Percentiles rank a stretch among this genome's conserved stretches.
These are phyloP conservation scores for Cyphomyrmex costatus DNA, from an alignment of 1,140 invertebrate genomes.

Conservation along the genomic window DNA sequence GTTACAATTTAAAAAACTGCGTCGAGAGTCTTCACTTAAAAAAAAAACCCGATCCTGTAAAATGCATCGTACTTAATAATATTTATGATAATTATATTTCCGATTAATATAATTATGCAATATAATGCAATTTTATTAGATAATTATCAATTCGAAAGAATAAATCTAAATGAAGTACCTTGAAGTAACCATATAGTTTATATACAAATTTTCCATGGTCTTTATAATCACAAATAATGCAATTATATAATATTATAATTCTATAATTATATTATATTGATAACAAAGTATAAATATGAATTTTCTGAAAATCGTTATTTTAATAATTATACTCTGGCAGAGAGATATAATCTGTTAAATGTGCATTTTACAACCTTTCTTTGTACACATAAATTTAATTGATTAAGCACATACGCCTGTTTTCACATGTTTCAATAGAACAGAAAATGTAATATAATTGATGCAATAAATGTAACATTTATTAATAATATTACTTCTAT, in stretches of 20 bases:
- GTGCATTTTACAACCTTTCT: background rate
- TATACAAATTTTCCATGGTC: constrained; percentile 60
- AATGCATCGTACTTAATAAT: background rate
- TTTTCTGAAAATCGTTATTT: background rate
- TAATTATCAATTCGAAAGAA: constrained; percentile 29
- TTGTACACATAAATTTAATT: background rate
- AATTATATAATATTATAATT: background rate
- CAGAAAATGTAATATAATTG: constrained; percentile 47
- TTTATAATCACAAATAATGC: too few species aligned
- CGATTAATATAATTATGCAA: too few species aligned
- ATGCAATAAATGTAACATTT: background rate
- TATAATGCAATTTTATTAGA: background rate
- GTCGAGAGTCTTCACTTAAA: background rate
- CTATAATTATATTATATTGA: background rate
- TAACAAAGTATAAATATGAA: constrained; percentile 8
- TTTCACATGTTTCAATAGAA: background rate
- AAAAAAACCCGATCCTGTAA: background rate
- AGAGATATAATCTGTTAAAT: background rate
- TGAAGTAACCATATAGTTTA: constrained; percentile 30
- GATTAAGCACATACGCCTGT: background rate
- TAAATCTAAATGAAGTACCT: constrained; percentile 66
- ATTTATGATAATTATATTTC: background rate
- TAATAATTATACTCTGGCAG: background rate
- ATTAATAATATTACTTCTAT: constrained; percentile 33
- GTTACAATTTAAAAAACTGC: background rate